Evolutionary conservation across 2,888 invertebrate genomes (phyloP).

Genomic region (Phanerotoma sp.): DNA sequence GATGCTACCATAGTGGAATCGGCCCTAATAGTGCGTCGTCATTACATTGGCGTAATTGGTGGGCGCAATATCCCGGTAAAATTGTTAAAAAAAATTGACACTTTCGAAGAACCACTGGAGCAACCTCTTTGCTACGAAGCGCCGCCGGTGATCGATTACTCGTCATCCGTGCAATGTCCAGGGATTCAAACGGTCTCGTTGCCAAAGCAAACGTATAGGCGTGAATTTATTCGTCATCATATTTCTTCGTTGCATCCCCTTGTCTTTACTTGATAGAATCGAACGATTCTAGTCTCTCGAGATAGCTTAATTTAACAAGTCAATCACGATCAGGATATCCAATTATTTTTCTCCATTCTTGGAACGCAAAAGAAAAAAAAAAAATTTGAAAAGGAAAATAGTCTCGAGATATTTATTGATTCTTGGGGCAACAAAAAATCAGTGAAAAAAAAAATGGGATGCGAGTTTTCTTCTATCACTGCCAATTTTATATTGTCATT

Average conservation of each 20-base stretch:
- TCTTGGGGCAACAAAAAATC: not conserved
- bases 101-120: conserved; percentile 24
- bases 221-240: conserved; percentile 4
- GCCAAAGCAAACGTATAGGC: not conserved
- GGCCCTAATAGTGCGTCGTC: too few relatives aligned
- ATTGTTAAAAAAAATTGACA: not conserved
- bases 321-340: not conserved
- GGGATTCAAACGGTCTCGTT: conserved; percentile 36
- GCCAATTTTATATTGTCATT: conserved; percentile 51
- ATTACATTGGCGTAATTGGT: too few relatives aligned
- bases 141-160: conserved; percentile 56
- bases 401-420: not conserved
- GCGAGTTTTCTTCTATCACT: conserved; percentile 39
- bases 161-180: conserved; percentile 52
- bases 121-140: conserved; percentile 14
- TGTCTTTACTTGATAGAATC: not conserved
- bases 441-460: not conserved
- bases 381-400: not conserved
- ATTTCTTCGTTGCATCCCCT: not conserved
- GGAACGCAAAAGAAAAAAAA: too few relatives aligned
- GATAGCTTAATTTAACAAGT: not conserved
- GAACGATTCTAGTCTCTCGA: not conserved
- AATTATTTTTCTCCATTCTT: not conserved
- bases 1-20: too few relatives aligned
- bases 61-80: too few relatives aligned